Percentiles rank a stretch among this genome's conserved stretches.
phyloP scores from a whole-genome alignment of 2,113 vertebrate species.

The Malurus elegans region DNA sequence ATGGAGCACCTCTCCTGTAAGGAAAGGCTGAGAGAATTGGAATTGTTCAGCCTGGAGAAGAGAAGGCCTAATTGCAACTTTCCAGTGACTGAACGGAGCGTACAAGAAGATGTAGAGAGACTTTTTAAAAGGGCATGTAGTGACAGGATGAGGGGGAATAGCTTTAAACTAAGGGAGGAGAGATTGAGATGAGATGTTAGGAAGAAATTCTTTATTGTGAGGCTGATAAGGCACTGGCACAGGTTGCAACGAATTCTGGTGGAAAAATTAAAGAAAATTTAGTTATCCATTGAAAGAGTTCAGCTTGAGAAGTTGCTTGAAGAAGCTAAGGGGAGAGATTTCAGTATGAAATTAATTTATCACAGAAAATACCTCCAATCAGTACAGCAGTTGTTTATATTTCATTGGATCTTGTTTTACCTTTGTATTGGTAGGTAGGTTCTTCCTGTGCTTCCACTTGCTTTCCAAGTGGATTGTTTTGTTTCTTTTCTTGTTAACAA shows the following conservation, averaged over 20 bases:
- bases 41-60: not conserved
- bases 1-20: not conserved
- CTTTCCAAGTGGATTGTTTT: not conserved
- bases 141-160: not conserved
- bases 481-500: not conserved
- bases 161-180: not conserved
- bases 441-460: not conserved
- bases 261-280: not conserved
- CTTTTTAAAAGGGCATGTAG: not conserved
- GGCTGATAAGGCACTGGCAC: not conserved
- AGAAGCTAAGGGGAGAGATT: not conserved
- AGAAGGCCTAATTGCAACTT: not conserved
- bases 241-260: not conserved
- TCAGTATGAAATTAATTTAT: not conserved
- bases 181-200: not conserved
- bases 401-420: not conserved
- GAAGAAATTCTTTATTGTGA: not conserved
- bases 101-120: not conserved
- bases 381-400: not conserved
- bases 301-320: not conserved
- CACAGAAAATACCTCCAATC: not conserved
- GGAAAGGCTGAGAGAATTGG: not conserved
- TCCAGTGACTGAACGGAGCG: not conserved
- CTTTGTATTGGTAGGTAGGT: not conserved
- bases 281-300: not conserved